These are phyloP conservation scores for Carpatolechia fugitivella DNA, from an alignment of 2,888 invertebrate genomes.

Conservation along the genomic window DNA sequence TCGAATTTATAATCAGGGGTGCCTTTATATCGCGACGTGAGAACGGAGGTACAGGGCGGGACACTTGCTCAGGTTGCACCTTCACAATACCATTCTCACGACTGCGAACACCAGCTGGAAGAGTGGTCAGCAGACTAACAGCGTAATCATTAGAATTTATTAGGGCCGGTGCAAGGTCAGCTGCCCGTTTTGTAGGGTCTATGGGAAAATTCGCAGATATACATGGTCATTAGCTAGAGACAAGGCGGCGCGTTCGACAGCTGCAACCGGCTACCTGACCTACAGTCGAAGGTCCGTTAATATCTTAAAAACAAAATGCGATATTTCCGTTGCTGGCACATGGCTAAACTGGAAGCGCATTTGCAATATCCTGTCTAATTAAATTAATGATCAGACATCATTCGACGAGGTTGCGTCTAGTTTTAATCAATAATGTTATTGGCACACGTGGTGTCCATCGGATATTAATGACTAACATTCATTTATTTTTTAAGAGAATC, in stretches of 20 bases:
- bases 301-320: constrained; percentile 55
- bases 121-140: constrained; percentile 53
- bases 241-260: constrained; percentile 37
- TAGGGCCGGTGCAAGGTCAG: constrained; percentile 65
- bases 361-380: constrained; percentile 58
- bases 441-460: constrained; percentile 26
- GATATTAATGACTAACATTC: constrained; percentile 26
- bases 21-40: constrained; percentile 60
- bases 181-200: constrained; percentile 49
- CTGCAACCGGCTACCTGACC: constrained; percentile 67
- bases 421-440: constrained; percentile 36
- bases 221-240: constrained; percentile 44
- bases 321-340: constrained; percentile 60
- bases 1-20: constrained; percentile 73
- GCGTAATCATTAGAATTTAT: constrained; percentile 69
- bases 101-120: constrained; percentile 57
- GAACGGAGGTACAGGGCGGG: constrained; percentile 65
- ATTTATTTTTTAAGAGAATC: too few relatives aligned
- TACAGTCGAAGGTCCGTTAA: constrained; percentile 54
- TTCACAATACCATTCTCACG: constrained; percentile 68
- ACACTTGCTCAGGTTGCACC: constrained; percentile 73
- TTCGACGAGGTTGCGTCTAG: constrained; percentile 39
- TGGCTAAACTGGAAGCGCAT: constrained; percentile 58
- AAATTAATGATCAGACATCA: constrained; percentile 45
- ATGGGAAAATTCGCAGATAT: constrained; percentile 54